A percentile compares a stretch with the other conserved stretches of the same genome.
These are phyloP conservation scores for Pseudochirops cupreus DNA, from an alignment of 2,797 vertebrate species.

Conservation along the genomic window DNA sequence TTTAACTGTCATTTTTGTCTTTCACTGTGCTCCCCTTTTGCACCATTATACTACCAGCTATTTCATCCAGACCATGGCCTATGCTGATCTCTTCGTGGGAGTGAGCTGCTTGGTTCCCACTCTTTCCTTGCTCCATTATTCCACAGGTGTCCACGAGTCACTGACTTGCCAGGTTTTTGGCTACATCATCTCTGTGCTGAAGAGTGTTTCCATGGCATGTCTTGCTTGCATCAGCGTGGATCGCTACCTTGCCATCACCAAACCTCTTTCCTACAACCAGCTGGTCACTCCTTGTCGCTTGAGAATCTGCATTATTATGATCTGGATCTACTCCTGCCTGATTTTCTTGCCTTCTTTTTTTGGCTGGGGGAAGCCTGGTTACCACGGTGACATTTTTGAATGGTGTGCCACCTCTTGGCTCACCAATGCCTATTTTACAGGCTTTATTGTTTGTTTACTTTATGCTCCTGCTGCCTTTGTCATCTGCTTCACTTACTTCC, in stretches of 20 bases:
- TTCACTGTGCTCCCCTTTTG: conserved; percentile 97
- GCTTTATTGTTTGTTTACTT: conserved; percentile 97
- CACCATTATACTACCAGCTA: conserved; percentile 99
- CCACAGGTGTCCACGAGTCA: conserved; percentile 95
- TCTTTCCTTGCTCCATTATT: conserved; percentile 96
- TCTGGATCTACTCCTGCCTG: conserved; percentile 97
- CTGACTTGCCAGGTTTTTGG: conserved; percentile 97
- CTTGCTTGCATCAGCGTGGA: conserved; percentile 98
- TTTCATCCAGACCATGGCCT: conserved; percentile 99
- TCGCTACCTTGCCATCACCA: conserved; percentile 97
- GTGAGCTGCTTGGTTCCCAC: conserved; percentile 98
- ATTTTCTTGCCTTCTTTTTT: conserved; percentile 98
- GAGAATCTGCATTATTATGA: conserved; percentile 95
- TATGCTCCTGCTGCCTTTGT: conserved; percentile 97
- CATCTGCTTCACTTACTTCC: conserved; percentile 99
- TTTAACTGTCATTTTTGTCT: conserved; percentile 98
- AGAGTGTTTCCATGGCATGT: conserved; percentile 99
- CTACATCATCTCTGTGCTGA: conserved; percentile 98
- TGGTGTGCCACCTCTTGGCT: conserved; percentile 99
- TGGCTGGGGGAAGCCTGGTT: conserved; percentile 99
- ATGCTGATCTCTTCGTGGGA: conserved; percentile 97
- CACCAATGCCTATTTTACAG: conserved; percentile 97
- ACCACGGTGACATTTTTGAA: conserved; percentile 99
- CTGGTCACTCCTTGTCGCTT: conserved; percentile 98
- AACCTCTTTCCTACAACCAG: conserved; percentile 98